phyloP scores from a whole-genome alignment of 2,888 invertebrate genomes.

The Lepidonotus clava region DNA sequence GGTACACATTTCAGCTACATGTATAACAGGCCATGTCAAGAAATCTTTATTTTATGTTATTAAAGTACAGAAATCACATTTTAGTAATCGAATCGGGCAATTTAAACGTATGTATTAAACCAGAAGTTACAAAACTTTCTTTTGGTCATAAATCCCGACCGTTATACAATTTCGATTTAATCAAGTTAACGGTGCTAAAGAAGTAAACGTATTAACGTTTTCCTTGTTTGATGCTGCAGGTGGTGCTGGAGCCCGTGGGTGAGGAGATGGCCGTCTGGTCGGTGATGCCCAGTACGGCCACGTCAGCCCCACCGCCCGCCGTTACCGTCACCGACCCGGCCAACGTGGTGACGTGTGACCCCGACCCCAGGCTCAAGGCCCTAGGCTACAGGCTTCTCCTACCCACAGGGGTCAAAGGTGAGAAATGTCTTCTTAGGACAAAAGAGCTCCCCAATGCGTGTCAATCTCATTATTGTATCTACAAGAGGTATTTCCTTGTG shows the following conservation, averaged over 20 bases:
- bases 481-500: too few relatives aligned
- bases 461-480: not conserved
- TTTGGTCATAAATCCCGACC: too few relatives aligned
- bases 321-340: not conserved
- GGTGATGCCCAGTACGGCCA: slow-evolving; percentile 62
- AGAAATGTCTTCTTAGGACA: not conserved
- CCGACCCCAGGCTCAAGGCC: slow-evolving; percentile 70
- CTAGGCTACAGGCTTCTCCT: slow-evolving; percentile 68
- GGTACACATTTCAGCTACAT: too few relatives aligned
- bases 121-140: too few relatives aligned
- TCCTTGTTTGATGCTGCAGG: slow-evolving; percentile 79
- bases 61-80: too few relatives aligned
- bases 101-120: too few relatives aligned
- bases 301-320: not conserved
- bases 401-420: slow-evolving; percentile 32
- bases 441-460: not conserved
- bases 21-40: too few relatives aligned
- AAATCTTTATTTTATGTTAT: too few relatives aligned
- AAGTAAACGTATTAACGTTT: too few relatives aligned
- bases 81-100: too few relatives aligned
- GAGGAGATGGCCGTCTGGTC: slow-evolving; percentile 86
- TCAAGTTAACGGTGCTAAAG: too few relatives aligned
- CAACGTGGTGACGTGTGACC: slow-evolving; percentile 35
- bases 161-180: too few relatives aligned
- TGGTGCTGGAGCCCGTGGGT: slow-evolving; percentile 85